A percentile compares a stretch with the other conserved stretches of the same genome.
Evolutionary conservation across 2,888 invertebrate genomes (phyloP).

Genomic region (Neria commutata): DNA sequence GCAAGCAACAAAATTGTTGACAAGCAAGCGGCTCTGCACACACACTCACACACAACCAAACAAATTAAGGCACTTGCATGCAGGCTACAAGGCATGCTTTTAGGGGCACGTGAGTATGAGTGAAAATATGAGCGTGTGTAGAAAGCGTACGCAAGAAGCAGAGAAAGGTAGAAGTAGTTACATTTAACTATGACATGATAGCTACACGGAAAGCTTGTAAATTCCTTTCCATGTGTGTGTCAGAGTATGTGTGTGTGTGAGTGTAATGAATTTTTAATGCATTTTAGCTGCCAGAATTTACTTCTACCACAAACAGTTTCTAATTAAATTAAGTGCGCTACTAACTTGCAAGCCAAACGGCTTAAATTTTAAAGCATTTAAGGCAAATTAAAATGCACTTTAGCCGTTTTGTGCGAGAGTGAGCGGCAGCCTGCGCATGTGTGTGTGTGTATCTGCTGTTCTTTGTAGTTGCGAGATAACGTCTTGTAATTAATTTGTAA

Average conservation of each 20-base stretch:
- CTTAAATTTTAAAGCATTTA: not conserved
- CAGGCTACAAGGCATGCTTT: not conserved
- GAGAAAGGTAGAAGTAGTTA: not conserved
- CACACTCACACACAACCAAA: too few species aligned
- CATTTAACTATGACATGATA: not conserved
- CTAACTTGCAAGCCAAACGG: not conserved
- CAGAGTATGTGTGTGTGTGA: conserved; percentile 5
- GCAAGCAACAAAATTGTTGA: not conserved
- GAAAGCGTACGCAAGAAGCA: too few species aligned
- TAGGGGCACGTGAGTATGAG: not conserved
- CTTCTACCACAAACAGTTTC: conserved; percentile 7
- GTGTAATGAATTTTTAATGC: conserved; percentile 26
- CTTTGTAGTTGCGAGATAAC: not conserved
- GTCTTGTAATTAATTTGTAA: not conserved
- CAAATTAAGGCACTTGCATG: not conserved
- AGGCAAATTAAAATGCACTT: not conserved
- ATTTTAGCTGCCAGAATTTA: conserved; percentile 13
- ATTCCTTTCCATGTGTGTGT: not conserved
- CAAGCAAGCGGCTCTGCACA: not conserved
- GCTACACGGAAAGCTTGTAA: not conserved
- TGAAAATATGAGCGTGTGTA: too few species aligned
- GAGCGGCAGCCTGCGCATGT: not conserved
- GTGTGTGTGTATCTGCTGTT: not conserved
- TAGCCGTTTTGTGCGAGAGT: not conserved
- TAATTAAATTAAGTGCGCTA: conserved; percentile 17